Evolutionary conservation across 2,888 invertebrate genomes (phyloP).

Genomic region (Pomacea canaliculata): DNA sequence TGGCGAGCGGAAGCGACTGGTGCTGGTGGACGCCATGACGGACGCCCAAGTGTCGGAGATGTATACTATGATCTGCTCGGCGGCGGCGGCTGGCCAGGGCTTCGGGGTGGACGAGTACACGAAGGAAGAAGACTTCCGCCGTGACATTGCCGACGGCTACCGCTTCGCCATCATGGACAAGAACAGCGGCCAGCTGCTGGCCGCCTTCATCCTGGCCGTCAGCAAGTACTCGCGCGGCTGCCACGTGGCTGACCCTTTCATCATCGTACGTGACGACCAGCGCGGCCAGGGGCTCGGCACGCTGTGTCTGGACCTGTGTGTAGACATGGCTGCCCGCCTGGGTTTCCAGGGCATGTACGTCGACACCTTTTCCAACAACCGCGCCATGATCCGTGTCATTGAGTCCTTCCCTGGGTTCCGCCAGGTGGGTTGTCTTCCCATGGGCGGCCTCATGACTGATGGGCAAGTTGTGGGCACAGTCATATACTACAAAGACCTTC

Average conservation of each 20-base stretch:
- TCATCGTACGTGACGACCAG: constrained; percentile 37
- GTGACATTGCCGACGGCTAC: constrained; percentile 39
- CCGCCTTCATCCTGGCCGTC: constrained; percentile 41
- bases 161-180: constrained; percentile 41
- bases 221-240: constrained; percentile 43
- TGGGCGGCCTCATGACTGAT: constrained; percentile 45
- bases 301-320: constrained; percentile 39
- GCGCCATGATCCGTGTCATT: constrained; percentile 42
- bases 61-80: constrained; percentile 39
- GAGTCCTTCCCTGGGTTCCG: constrained; percentile 41
- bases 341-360: constrained; percentile 48
- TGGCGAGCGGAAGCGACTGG: constrained; percentile 33
- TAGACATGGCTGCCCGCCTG: constrained; percentile 41
- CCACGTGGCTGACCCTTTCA: constrained; percentile 42
- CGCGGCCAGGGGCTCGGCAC: constrained; percentile 41
- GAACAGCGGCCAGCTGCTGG: constrained; percentile 37
- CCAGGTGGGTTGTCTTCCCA: constrained; percentile 46
- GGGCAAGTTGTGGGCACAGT: constrained; percentile 38
- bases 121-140: constrained; percentile 37
- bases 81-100: constrained; percentile 40
- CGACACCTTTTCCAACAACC: constrained; percentile 49
- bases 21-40: constrained; percentile 44
- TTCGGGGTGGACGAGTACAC: constrained; percentile 43
- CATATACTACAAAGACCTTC: constrained; percentile 41
- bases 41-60: constrained; percentile 44